Percentiles rank a stretch among this genome's conserved stretches.
Evolutionary conservation across 2,888 invertebrate genomes (phyloP).

Genomic region (Pyrochroa serraticornis): DNA sequence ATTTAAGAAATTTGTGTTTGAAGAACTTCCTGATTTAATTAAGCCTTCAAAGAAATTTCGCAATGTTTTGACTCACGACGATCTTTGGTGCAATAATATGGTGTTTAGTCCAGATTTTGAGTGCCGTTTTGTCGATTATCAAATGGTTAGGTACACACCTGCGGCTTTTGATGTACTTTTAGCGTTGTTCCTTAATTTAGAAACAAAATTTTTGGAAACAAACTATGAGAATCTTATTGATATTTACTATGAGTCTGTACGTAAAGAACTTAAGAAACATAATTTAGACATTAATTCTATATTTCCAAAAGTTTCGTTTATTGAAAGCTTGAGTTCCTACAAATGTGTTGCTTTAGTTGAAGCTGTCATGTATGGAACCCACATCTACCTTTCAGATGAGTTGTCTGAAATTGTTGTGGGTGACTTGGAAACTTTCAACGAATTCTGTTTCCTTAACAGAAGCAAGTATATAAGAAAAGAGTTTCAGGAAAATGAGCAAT

Average conservation of each 20-base stretch:
- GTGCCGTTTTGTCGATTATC: conserved; percentile 73
- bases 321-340: conserved; percentile 59
- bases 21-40: conserved; percentile 37
- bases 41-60: conserved; percentile 53
- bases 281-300: conserved; percentile 56
- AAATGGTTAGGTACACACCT: conserved; percentile 69
- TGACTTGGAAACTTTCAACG: conserved; percentile 61
- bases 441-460: conserved; percentile 63
- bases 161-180: conserved; percentile 68
- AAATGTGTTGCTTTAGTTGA: conserved; percentile 63
- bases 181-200: conserved; percentile 63
- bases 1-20: conserved; percentile 35
- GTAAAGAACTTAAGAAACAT: conserved; percentile 55
- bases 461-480: conserved; percentile 63
- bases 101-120: conserved; percentile 60
- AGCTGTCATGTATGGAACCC: conserved; percentile 61
- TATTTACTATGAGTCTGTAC: conserved; percentile 64
- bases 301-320: conserved; percentile 58
- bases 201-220: conserved; percentile 59
- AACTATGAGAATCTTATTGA: conserved; percentile 61
- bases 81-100: conserved; percentile 70
- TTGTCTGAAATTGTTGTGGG: conserved; percentile 58
- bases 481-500: conserved; percentile 60
- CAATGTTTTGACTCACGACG: conserved; percentile 66
- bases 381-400: conserved; percentile 63